A percentile compares a stretch with the other conserved stretches of the same genome.
These are phyloP conservation scores for Hypolimnas misippus DNA, from an alignment of 2,888 invertebrate species.

Conservation along the genomic window DNA sequence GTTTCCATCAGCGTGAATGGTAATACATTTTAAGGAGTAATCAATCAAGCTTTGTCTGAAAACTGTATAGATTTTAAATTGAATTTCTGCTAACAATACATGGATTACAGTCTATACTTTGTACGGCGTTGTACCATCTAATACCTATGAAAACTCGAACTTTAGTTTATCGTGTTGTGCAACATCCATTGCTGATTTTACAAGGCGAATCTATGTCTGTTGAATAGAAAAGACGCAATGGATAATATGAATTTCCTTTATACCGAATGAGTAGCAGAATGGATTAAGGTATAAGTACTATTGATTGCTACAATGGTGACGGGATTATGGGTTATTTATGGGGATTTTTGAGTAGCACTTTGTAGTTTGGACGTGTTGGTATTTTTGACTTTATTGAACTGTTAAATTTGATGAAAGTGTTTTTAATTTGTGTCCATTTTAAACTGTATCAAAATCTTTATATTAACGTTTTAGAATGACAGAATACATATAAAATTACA, in stretches of 20 bases:
- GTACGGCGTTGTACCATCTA: constrained; percentile 57
- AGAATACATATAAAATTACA: too few relatives aligned
- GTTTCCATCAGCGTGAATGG: constrained; percentile 32
- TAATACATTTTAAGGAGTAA: constrained; percentile 68
- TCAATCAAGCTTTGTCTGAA: constrained; percentile 80
- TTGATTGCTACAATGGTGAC: constrained; percentile 60
- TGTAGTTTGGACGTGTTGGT: constrained; percentile 25
- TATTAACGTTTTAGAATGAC: too few relatives aligned
- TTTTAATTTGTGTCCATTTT: constrained; percentile 7
- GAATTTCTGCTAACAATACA: constrained; percentile 79
- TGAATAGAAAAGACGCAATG: constrained; percentile 46
- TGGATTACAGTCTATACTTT: constrained; percentile 73
- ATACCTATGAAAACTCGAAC: constrained; percentile 33
- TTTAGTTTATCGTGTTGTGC: constrained; percentile 27
- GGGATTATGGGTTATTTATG: constrained; percentile 74
- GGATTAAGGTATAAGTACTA: constrained; percentile 51
- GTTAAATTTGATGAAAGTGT: not conserved
- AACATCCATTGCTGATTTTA: constrained; percentile 45
- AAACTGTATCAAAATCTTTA: not conserved
- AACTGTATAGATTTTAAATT: constrained; percentile 79
- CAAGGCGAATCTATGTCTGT: not conserved
- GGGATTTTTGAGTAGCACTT: constrained; percentile 59
- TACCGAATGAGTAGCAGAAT: not conserved
- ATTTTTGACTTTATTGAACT: constrained; percentile 5
- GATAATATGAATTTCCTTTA: constrained; percentile 17